Base-by-base conservation (phyloP, 2,888 invertebrate genomes). In the Stenotaenia linearis region DNA sequence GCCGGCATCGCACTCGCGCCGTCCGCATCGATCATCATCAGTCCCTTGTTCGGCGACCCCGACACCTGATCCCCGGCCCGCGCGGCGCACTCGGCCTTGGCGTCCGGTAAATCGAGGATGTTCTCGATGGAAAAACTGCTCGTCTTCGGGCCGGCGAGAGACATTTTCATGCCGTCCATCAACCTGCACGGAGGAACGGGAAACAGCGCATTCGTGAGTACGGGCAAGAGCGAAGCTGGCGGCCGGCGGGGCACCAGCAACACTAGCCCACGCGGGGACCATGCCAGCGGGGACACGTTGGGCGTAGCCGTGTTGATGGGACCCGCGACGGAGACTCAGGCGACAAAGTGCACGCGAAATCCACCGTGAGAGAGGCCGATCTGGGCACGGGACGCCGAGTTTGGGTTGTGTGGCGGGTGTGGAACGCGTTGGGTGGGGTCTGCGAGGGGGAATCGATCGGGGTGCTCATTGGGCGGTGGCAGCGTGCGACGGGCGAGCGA, bases 91-190 rank as follows among this genome's bases (percentile, higher is more conserved):
- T 77, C 82, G 82, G 80, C 82, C 82, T 74, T 84, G 37, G 89
- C 89, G 83, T 93, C 93, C 84, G 95, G 95, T 84, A 97, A 89
- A 84, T 97, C 96, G 84, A 97, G 89, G 84, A 97, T 96, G 86
- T 97, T 96, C 83, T 95, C 94, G 84, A 97, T 96, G 85, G 95
- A 94, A 87, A 97, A 97, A 81, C 96, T 93, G 69, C 92, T 92
- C 0, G 93, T 90, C 83, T 92, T 89, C 84, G 92, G 92, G 15
- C 81, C 82, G 78, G 91, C 91, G 81, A 87, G 85, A 0, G 92
- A 92, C 89, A 92, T 91, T 87, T 93, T 93, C 90, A 93, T 92
- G 12, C 32, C 37, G 77, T 80, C 80, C 79, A 79, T 80, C n/a
- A 80, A 77, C 50, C 81, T 81, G 76, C 56, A 80, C 23, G 80